phyloP scores from a whole-genome alignment of 2,113 vertebrate genomes.

The Clarias macrocephalus region DNA sequence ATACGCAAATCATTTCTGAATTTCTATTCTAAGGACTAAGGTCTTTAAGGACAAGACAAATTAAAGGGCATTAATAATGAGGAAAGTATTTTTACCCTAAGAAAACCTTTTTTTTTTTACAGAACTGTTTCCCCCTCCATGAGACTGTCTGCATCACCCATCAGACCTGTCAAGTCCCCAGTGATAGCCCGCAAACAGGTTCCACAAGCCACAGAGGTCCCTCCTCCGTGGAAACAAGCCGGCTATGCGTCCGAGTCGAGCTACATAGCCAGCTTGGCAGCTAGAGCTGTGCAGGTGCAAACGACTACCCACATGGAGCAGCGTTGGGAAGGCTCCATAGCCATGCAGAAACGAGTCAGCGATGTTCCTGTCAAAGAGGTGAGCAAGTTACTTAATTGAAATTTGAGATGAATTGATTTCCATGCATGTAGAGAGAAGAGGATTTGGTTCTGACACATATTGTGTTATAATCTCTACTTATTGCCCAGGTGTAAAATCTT shows the following conservation, averaged over 20 bases:
- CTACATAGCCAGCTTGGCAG: slow-evolving; percentile 72
- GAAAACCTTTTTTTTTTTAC: slow-evolving; percentile 19
- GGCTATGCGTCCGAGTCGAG: slow-evolving; percentile 77
- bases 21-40: no score
- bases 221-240: slow-evolving; percentile 93
- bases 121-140: slow-evolving; percentile 89
- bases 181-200: slow-evolving; percentile 80
- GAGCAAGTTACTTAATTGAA: slow-evolving; percentile 36
- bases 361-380: slow-evolving; percentile 72
- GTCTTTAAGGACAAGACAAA: no score
- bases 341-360: slow-evolving; percentile 75
- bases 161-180: slow-evolving; percentile 92
- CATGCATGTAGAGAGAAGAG: neutral
- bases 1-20: no score
- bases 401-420: neutral
- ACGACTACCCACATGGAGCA: slow-evolving; percentile 78
- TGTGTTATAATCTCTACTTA: neutral
- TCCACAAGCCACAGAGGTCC: slow-evolving; percentile 74
- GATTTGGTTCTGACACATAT: neutral
- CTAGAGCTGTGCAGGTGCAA: slow-evolving; percentile 71
- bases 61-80: neutral
- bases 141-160: slow-evolving; percentile 86
- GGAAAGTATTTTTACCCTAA: neutral
- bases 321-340: slow-evolving; percentile 79
- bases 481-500: neutral